Conservation (phyloP, 2,888 invertebrate species). For the Xanthorhoe designata region DNA sequence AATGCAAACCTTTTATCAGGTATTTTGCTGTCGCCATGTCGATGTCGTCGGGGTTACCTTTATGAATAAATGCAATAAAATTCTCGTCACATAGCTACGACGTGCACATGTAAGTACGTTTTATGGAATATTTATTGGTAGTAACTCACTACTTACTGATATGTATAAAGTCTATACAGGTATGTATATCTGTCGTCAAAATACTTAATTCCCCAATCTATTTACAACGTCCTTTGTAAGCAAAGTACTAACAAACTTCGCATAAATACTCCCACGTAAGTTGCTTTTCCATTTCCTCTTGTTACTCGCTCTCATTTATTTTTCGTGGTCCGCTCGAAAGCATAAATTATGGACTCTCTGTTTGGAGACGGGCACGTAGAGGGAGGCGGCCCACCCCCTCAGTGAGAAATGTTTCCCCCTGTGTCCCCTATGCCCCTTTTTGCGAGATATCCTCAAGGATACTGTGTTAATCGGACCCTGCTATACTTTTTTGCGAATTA, state of each 20-base stretch:
- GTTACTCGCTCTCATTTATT: slow-evolving; percentile 76
- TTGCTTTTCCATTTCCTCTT: slow-evolving; percentile 70
- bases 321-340: slow-evolving; percentile 78
- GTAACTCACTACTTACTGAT: too few species aligned
- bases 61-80: not conserved
- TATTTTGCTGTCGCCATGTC: too few species aligned
- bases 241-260: slow-evolving; percentile 13
- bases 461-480: slow-evolving; percentile 81
- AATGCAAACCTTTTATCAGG: too few species aligned
- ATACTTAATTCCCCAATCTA: not conserved
- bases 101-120: too few species aligned
- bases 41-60: too few species aligned
- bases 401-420: slow-evolving; percentile 81
- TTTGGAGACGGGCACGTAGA: slow-evolving; percentile 67
- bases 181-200: too few species aligned
- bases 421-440: slow-evolving; percentile 79
- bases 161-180: too few species aligned
- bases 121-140: too few species aligned
- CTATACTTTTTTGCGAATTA: slow-evolving; percentile 71
- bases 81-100: not conserved
- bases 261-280: slow-evolving; percentile 45
- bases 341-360: slow-evolving; percentile 83
- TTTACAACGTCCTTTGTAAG: not conserved
- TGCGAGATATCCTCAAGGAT: slow-evolving; percentile 83
- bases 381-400: slow-evolving; percentile 56